A percentile compares a stretch with the other conserved stretches of the same genome.
Conservation (phyloP, 1,140 invertebrate genomes). For the Nymphalis io region DNA sequence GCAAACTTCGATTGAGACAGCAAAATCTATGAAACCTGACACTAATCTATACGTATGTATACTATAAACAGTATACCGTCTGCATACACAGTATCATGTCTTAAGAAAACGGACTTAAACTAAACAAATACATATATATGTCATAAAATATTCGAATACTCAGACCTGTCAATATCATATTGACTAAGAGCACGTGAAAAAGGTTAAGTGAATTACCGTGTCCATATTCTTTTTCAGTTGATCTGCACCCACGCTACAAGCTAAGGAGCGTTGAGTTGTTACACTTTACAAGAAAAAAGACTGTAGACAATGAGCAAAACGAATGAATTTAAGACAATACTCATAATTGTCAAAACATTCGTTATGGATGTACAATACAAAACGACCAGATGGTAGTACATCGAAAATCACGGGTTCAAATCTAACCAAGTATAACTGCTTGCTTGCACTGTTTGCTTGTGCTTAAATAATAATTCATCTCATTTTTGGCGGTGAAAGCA, state of each 20-base stretch:
- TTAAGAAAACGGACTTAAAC: conserved; percentile 55
- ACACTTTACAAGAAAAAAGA: neutral
- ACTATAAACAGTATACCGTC: conserved; percentile 14
- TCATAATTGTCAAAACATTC: no score
- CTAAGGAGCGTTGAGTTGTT: neutral
- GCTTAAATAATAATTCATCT: no score
- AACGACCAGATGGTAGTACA: no score
- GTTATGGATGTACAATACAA: no score
- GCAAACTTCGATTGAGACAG: conserved; percentile 61
- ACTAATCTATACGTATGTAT: conserved; percentile 45
- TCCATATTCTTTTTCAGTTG: conserved; percentile 50
- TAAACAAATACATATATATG: conserved; percentile 58
- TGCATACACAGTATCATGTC: conserved; percentile 41
- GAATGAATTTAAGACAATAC: no score
- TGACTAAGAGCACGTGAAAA: conserved; percentile 48
- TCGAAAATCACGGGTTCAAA: no score
- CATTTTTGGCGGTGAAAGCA: no score
- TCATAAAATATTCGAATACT: conserved; percentile 51
- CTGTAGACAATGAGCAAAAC: no score
- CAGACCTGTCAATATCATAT: conserved; percentile 44
- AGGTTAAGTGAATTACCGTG: conserved; percentile 55
- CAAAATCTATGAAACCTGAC: conserved; percentile 67
- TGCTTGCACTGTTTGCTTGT: no score
- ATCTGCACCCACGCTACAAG: conserved; percentile 46
- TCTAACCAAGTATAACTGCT: no score